These are phyloP conservation scores for Malurus alboscapulatus DNA, from an alignment of 2,113 vertebrate species.

Conservation along the genomic window DNA sequence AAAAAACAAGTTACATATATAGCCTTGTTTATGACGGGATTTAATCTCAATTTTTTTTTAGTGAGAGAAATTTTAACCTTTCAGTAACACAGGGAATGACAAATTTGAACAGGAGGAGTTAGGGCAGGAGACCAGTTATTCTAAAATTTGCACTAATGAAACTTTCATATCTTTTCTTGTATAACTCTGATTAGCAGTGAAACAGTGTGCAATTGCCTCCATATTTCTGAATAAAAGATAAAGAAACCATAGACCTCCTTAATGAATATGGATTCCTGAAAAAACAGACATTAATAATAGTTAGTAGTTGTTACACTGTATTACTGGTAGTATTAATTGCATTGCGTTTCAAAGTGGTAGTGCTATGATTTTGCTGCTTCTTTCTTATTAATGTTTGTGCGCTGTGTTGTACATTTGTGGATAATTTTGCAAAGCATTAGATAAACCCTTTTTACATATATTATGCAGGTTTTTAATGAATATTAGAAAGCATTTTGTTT, in stretches of 20 bases:
- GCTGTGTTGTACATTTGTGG: slow-evolving; percentile 45
- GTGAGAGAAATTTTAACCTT: not conserved
- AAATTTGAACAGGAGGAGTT: not conserved
- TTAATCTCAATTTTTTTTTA: not conserved
- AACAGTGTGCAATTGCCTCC: slow-evolving; percentile 55
- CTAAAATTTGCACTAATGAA: slow-evolving; percentile 20
- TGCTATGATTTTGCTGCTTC: slow-evolving; percentile 36
- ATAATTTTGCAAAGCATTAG: slow-evolving; percentile 55
- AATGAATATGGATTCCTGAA: slow-evolving; percentile 65
- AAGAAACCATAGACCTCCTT: slow-evolving; percentile 7
- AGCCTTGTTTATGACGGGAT: not conserved
- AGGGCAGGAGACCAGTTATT: not conserved
- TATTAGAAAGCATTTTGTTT: slow-evolving; percentile 47
- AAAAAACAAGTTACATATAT: not conserved
- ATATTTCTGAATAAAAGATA: slow-evolving; percentile 63
- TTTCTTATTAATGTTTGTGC: slow-evolving; percentile 62
- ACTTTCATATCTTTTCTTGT: slow-evolving; percentile 8
- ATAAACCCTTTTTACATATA: slow-evolving; percentile 59
- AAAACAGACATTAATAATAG: slow-evolving; percentile 55
- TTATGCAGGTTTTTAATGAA: slow-evolving; percentile 45
- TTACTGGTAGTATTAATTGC: slow-evolving; percentile 66
- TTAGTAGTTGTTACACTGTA: slow-evolving; percentile 56
- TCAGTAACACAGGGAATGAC: not conserved
- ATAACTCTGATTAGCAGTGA: slow-evolving; percentile 42
- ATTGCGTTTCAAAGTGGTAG: slow-evolving; percentile 56